Evolutionary conservation across 2,888 invertebrate genomes (phyloP), one percentile per base, ranked within the genome.

Genomic region (Brachyptera putata): DNA sequence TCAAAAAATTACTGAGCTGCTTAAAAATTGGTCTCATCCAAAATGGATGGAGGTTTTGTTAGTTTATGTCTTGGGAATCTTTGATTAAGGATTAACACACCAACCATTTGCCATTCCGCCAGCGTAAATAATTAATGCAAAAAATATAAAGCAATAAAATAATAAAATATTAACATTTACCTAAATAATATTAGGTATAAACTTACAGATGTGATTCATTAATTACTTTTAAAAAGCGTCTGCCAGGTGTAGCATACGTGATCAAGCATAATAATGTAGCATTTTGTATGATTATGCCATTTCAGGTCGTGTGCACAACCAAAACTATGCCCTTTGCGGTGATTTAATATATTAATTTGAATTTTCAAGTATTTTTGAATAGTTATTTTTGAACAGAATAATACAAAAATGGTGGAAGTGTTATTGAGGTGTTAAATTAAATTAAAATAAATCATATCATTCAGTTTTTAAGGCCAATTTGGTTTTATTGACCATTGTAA

Each of bases 321-420:
- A 37, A 37, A 37, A 37, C 37, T 37, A 37, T 37, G 13, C 37
- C 37, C n/a, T 13, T 37, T 37, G 14, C 71, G 77, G 77, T 37
- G 26, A 34, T 67, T 77, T 78, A 67, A 78, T n/a, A n/a, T n/a
- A n/a, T n/a, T n/a, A n/a, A n/a, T n/a, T n/a, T n/a, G n/a, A n/a
- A n/a, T n/a, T n/a, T 30, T 30, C n/a, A 30, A 11, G 30, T 7
- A 30, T 7, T 30, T 30, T 30, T 7, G 30, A 30, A 30, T 7
- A 30, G 30, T 30, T 30, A 77, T 71, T 79, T 79, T 74, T 79
- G 79, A 67, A 79, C 79, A 79, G 75, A 67, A 59, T 56, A 59
- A 30, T 48, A 43, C 39, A 30, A 55, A 50, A 41, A 26, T 30
- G 50, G 43, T 58, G 36, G 64, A 64, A 66, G 66, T 65, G 61